phyloP scores from a whole-genome alignment of 30 jellyfish, hydroid and myxozoan species.

The Morbakka virulenta region DNA sequence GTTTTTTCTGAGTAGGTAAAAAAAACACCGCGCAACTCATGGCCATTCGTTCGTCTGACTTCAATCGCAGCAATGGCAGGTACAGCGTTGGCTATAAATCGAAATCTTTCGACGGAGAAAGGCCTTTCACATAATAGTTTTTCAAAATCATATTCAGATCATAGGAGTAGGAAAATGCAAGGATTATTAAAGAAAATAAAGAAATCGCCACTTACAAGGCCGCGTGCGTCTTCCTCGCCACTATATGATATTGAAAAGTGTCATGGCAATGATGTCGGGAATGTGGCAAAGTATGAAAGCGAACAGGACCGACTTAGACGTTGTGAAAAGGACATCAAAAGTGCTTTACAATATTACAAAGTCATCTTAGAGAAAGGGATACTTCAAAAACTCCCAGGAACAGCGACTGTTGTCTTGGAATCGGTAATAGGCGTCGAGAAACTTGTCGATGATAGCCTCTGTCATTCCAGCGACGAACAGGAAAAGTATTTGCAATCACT shows the following conservation, averaged over 20 bases:
- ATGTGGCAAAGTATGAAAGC: conserved; percentile 33
- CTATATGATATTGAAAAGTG: conserved; percentile 52
- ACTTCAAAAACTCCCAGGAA: conserved; percentile 92
- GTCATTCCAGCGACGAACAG: conserved; percentile 64
- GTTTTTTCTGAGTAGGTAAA: no score
- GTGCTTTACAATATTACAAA: conserved; percentile 96
- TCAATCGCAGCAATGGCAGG: not conserved
- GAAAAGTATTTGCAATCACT: conserved; percentile 66
- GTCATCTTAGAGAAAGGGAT: conserved; percentile 84
- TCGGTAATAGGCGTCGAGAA: conserved; percentile 80
- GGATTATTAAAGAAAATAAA: conserved; percentile 55
- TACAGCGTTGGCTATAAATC: not conserved
- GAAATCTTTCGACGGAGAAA: not conserved
- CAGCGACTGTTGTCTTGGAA: conserved; percentile 97
- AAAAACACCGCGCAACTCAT: no score
- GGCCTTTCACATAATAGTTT: not conserved
- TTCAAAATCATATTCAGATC: conserved; percentile 28
- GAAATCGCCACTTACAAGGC: conserved; percentile 62
- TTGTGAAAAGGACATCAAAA: conserved; percentile 84
- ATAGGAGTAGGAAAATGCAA: conserved; percentile 47
- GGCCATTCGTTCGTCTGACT: not conserved
- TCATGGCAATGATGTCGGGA: conserved; percentile 36
- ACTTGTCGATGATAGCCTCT: conserved; percentile 67
- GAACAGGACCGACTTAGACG: conserved; percentile 74
- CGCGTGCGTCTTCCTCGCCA: conserved; percentile 20